Evolutionary conservation across 2,888 invertebrate species (phyloP), one percentile per base, ranked within the genome.

Genomic region (Pyrrhosoma nymphula): DNA sequence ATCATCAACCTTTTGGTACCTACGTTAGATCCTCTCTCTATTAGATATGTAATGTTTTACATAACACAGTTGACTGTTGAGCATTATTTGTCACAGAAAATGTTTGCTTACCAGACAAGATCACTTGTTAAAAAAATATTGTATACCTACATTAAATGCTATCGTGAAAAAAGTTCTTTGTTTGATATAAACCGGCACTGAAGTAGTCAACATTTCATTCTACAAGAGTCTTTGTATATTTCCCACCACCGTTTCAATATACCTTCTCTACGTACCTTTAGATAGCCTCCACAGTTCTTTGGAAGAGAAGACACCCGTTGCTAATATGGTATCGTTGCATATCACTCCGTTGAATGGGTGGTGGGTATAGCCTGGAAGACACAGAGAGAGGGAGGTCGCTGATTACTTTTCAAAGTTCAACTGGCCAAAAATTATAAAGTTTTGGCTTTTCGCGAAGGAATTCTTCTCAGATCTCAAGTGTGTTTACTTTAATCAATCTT

Each of bases 241-340:
- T 89, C 30, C 89, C 88, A 89, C 39, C 63, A 55, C 89, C 88
- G 35, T 56, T 26, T 90, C 47, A 89, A 89, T 95, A 95, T 89
- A 95, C 88, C 39, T 47, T 88, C 82, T 82, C 75, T 95, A 95
- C 97, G 97, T 98, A 99, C 99, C 98, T 99, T 99, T 99, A 97
- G 99, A 99, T 97, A 99, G 98, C 98, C 99, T 99, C 98, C 99
- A 99, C 97, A 99, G 98, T 98, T 99, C 99, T 98, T 99, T 99
- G 97, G 99, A 99, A 96, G 99, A 99, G 98, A 99, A 99, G 97
- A 99, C 99, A 97, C 99, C 99, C 97, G 99, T 99, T 97, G 99
- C 99, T 98, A 99, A 98, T 97, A 99, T 99, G 97, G 99, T 99
- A 98, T 99, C 99, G 98, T 99, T 99, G 98, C 99, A 99, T 97